phyloP scores from a whole-genome alignment of 2,797 vertebrate species.

The Artibeus lituratus region DNA sequence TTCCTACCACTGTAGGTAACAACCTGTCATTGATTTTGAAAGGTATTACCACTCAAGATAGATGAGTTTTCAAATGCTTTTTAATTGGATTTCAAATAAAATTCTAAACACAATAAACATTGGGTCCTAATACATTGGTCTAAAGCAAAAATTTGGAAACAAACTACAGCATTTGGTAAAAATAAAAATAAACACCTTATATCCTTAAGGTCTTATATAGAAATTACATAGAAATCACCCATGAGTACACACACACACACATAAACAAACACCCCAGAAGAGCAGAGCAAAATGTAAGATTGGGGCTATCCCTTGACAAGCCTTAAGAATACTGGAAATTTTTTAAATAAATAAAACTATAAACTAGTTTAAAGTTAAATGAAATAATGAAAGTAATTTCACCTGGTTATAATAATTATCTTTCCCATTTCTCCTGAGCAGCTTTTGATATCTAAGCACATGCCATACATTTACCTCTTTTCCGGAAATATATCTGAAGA shows the following conservation, averaged over 20 bases:
- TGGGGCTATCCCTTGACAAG: background rate
- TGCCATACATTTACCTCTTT: background rate
- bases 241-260: background rate
- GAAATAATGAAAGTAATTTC: background rate
- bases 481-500: background rate
- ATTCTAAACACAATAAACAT: background rate
- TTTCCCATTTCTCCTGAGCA: background rate
- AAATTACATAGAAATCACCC: background rate
- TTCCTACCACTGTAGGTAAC: background rate
- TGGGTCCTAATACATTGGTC: background rate
- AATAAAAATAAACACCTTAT: background rate
- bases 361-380: background rate
- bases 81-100: constrained; percentile 23
- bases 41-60: background rate
- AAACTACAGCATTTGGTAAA: background rate
- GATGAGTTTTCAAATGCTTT: background rate
- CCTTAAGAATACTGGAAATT: background rate
- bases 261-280: background rate
- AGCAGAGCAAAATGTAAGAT: background rate
- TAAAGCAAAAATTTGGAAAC: constrained; percentile 6
- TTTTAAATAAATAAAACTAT: background rate
- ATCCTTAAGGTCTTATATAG: background rate
- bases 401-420: background rate
- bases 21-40: background rate
- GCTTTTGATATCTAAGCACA: background rate